Evolutionary conservation across 1,140 invertebrate species (phyloP).

Genomic region (Leptinotarsa defecta): DNA sequence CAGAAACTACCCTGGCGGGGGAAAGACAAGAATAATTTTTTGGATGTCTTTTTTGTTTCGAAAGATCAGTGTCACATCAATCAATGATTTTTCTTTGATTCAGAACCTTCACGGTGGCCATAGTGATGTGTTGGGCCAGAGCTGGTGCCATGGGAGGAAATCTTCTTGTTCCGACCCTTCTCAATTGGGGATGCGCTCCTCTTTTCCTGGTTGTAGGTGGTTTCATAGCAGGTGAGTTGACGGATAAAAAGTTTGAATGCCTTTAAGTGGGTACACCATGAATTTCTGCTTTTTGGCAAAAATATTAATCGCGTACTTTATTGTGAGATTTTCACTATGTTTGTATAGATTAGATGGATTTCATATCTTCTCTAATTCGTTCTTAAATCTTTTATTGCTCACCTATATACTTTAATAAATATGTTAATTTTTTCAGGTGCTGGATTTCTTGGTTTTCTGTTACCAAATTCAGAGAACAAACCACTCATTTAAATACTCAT

Average conservation of each 20-base stretch:
- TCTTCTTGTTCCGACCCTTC: neutral
- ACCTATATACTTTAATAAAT: too few species aligned
- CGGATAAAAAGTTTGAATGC: too few species aligned
- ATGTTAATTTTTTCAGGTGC: neutral
- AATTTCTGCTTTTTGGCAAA: too few species aligned
- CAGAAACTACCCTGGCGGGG: too few species aligned
- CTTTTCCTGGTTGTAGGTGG: neutral
- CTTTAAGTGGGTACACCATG: too few species aligned
- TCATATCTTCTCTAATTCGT: too few species aligned
- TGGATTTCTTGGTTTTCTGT: neutral
- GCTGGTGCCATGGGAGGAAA: neutral
- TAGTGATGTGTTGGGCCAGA: conserved; percentile 7
- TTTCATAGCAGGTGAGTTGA: neutral
- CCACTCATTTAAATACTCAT: neutral
- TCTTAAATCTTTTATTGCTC: too few species aligned
- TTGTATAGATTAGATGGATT: too few species aligned
- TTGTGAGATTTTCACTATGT: too few species aligned
- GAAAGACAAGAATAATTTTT: too few species aligned
- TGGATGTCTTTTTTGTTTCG: too few species aligned
- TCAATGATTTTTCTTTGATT: neutral
- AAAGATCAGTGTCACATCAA: neutral
- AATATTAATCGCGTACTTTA: too few species aligned
- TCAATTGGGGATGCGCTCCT: neutral
- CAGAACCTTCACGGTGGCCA: neutral
- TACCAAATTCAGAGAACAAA: neutral